Evolutionary conservation across 2,888 invertebrate genomes (phyloP), one percentile per base, ranked within the genome.

Genomic region (Hyles lineata): DNA sequence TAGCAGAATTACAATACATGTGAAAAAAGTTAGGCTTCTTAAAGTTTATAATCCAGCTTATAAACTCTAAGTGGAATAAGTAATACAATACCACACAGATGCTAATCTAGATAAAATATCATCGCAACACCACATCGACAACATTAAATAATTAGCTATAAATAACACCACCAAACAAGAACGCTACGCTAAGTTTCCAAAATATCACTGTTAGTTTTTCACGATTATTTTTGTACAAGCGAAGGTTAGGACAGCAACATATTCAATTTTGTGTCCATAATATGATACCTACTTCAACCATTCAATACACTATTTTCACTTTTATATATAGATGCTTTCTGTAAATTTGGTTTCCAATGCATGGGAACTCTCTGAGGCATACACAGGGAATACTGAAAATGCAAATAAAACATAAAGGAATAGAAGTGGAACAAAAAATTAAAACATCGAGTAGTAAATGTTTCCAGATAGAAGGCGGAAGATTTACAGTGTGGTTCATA

Each of bases 231-330:
- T 62, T 29, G 32, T 70, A 70, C 74, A 76, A 60, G 76, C 75
- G 74, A 75, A 74, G 77, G 70, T 76, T 78, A 77, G 67, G 43
- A 67, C 50, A 67, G 43, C 43, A 67, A 67, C 55, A 50, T 23
- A 21, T 67, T 67, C 63, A 67, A 67, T 67, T 50, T 17, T 67
- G 43, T 43, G 17, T 82, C 84, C 87, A 89, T 86, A 85, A 80
- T 85, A 86, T 43, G 11, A 43, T 92, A 94, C 93, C 92, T 92
- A 93, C 92, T 83, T 94, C 91, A 95, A 93, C 94, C 94, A 93
- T 94, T 94, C 90, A 94, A 92, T 87, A 95, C 93, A 92, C 95
- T 94, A 95, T 94, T 95, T 93, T 94, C 94, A 91, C 95, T 95
- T 90, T 94, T 95, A 93, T 94, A 94, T 86, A 93, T 94, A 89